A percentile compares a stretch with the other conserved stretches of the same genome.
phyloP scores from a whole-genome alignment of 2,888 invertebrate species.

The Dynastes maya region DNA sequence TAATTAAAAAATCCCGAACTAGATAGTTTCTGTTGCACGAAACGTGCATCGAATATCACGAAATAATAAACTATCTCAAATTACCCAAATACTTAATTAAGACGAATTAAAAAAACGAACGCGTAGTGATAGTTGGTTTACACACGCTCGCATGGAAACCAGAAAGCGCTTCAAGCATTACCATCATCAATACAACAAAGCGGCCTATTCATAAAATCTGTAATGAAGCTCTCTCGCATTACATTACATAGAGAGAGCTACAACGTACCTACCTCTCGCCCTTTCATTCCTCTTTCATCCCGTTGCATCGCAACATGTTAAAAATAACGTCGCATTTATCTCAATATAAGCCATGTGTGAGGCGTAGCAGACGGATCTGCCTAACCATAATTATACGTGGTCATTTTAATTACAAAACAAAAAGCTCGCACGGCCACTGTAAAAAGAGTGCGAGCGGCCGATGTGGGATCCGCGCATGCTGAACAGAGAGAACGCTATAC shows the following conservation, averaged over 20 bases:
- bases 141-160: conserved; percentile 11
- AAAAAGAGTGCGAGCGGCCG: conserved; percentile 54
- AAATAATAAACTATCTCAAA: background rate
- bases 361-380: conserved; percentile 56
- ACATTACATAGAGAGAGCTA: conserved; percentile 12
- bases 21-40: no score
- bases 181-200: conserved; percentile 36
- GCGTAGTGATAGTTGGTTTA: background rate
- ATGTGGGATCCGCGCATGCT: conserved; percentile 43
- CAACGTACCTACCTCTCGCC: conserved; percentile 24
- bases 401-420: conserved; percentile 64
- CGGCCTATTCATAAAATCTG: conserved; percentile 44
- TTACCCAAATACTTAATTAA: conserved; percentile 31
- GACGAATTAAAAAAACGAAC: conserved; percentile 25
- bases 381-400: conserved; percentile 64
- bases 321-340: conserved; percentile 61
- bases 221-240: conserved; percentile 42
- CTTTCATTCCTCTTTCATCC: background rate
- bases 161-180: background rate
- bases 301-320: conserved; percentile 51
- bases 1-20: no score
- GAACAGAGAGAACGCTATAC: background rate
- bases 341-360: conserved; percentile 60
- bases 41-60: no score
- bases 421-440: conserved; percentile 58